phyloP scores from a whole-genome alignment of 2,888 invertebrate genomes.

The Stenchaetothrips biformis region DNA sequence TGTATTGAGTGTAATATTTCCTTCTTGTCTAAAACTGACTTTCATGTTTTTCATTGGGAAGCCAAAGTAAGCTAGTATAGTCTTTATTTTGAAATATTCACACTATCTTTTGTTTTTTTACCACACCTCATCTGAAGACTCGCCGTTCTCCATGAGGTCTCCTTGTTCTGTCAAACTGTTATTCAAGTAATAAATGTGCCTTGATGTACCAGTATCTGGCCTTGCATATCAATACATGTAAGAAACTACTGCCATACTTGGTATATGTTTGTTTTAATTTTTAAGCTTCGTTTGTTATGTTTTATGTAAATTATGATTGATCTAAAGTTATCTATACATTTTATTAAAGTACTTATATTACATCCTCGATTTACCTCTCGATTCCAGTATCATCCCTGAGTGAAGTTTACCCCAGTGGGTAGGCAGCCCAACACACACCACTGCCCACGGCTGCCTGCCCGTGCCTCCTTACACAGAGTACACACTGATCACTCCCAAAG shows the following conservation, averaged over 20 bases:
- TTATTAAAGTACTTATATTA: constrained; percentile 11
- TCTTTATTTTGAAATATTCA: neutral
- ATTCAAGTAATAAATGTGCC: constrained; percentile 12
- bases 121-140: neutral
- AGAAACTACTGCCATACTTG: constrained; percentile 21
- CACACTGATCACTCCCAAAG: too few species aligned
- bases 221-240: neutral
- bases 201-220: constrained; percentile 9
- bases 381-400: too few species aligned
- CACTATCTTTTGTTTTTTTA: neutral
- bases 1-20: constrained; percentile 8
- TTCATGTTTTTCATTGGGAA: neutral
- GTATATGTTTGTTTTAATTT: neutral
- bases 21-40: neutral
- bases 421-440: too few species aligned
- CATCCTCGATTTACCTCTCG: neutral
- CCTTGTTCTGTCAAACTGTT: constrained; percentile 1
- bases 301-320: constrained; percentile 19
- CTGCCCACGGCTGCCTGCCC: too few species aligned
- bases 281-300: constrained; percentile 21
- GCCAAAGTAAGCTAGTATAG: constrained; percentile 18
- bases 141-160: neutral
- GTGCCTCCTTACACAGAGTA: too few species aligned
- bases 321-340: constrained; percentile 22
- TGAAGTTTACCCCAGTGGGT: too few species aligned